A percentile compares a stretch with the other conserved stretches of the same genome.
These are phyloP conservation scores for Wasmannia auropunctata DNA, from an alignment of 1,140 invertebrate genomes.

Conservation along the genomic window DNA sequence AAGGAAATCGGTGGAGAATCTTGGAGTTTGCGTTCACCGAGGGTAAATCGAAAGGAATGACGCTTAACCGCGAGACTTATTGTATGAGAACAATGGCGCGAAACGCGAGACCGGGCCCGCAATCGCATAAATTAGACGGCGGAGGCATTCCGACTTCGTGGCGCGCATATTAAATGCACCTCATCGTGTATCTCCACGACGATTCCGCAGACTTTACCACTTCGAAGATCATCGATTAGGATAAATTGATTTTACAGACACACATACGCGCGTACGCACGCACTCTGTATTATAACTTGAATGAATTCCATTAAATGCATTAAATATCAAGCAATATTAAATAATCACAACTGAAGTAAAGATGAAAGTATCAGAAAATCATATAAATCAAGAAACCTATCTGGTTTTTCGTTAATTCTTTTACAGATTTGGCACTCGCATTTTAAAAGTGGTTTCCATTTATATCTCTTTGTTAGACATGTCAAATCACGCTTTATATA, in stretches of 20 bases:
- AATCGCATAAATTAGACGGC: conserved; percentile 79
- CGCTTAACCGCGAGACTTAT: conserved; percentile 67
- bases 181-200: conserved; percentile 60
- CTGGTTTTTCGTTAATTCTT: neutral
- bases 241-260: neutral
- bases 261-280: neutral
- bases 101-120: conserved; percentile 68
- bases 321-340: neutral
- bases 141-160: conserved; percentile 64
- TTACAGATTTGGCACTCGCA: neutral
- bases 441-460: neutral
- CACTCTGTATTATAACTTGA: neutral
- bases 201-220: conserved; percentile 69
- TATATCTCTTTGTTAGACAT: conserved; percentile 55
- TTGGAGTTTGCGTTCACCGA: conserved; percentile 30
- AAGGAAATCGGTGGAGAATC: conserved; percentile 10
- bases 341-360: neutral
- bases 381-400: neutral
- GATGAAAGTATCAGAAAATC: too few relatives aligned
- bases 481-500: conserved; percentile 56
- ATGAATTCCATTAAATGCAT: neutral
- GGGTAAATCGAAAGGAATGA: conserved; percentile 59
- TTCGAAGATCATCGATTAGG: conserved; percentile 69
- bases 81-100: conserved; percentile 74
- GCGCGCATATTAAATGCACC: conserved; percentile 77